Conservation (phyloP, 2,888 invertebrate species). For the Drosophila nigritarsus region DNA sequence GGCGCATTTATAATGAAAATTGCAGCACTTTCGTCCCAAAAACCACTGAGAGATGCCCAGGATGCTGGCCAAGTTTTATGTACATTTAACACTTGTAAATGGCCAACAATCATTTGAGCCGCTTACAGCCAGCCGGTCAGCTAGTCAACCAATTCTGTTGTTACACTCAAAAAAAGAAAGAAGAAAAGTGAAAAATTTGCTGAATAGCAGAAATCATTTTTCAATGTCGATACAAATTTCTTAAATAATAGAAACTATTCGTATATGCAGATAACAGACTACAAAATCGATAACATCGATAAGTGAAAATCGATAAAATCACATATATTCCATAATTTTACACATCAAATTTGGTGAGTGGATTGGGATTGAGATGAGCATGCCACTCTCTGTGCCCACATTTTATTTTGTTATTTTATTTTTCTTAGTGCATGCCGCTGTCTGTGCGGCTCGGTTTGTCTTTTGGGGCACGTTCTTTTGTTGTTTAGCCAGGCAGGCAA, state of each 20-base stretch:
- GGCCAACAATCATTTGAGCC: conserved; percentile 45
- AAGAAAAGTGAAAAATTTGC: neutral
- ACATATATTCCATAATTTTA: neutral
- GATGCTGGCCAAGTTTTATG: conserved; percentile 46
- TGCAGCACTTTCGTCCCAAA: conserved; percentile 11
- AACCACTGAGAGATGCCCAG: conserved; percentile 4
- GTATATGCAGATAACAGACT: neutral
- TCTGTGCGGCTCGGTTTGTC: conserved; percentile 27
- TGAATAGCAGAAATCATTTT: neutral
- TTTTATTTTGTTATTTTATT: neutral
- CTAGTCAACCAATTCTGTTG: neutral
- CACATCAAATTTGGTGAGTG: neutral
- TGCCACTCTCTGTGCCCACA: neutral
- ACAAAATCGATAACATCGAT: neutral
- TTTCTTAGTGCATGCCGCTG: neutral
- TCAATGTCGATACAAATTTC: neutral
- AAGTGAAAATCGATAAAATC: neutral
- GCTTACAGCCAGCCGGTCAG: conserved; percentile 14
- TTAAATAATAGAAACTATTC: neutral
- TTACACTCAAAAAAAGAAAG: neutral
- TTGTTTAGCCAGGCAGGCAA: conserved; percentile 38
- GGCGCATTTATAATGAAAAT: conserved; percentile 38
- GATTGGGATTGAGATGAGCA: neutral
- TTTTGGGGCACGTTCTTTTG: conserved; percentile 46
- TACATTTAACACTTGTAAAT: conserved; percentile 71